These are phyloP conservation scores for Callochromis pleurospilus DNA, from an alignment of 2,113 vertebrate species.

Conservation along the genomic window DNA sequence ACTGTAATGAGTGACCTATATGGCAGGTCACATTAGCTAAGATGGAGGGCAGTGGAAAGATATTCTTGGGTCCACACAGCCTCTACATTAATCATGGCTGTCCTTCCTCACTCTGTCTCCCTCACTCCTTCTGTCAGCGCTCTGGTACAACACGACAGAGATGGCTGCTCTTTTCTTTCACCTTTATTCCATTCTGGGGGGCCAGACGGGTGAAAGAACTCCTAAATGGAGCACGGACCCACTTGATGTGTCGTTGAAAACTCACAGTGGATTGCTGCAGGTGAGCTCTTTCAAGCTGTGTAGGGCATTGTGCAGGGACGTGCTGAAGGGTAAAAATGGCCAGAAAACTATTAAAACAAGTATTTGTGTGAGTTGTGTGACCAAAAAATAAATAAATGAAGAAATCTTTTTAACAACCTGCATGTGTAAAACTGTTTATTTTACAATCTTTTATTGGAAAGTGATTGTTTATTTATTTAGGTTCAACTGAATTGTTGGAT, in stretches of 20 bases:
- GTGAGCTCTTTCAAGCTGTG: background rate
- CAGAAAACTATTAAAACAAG: background rate
- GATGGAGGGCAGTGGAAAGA: slow-evolving; percentile 59
- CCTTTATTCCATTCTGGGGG: background rate
- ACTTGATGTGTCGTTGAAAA: background rate
- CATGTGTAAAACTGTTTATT: background rate
- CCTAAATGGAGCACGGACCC: slow-evolving; percentile 7
- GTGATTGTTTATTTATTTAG: background rate
- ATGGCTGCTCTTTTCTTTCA: slow-evolving; percentile 2
- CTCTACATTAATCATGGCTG: slow-evolving; percentile 62
- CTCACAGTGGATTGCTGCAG: background rate
- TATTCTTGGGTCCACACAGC: slow-evolving; percentile 62
- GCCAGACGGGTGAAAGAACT: background rate
- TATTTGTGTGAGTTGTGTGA: background rate
- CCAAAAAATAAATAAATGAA: background rate
- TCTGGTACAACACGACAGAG: slow-evolving; percentile 30
- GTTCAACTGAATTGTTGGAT: background rate
- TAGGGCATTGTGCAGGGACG: background rate
- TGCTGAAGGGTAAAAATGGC: background rate
- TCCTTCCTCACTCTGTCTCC: slow-evolving; percentile 36
- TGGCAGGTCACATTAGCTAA: slow-evolving; percentile 68
- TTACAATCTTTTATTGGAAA: background rate
- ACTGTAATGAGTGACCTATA: slow-evolving; percentile 52
- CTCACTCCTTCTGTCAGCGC: slow-evolving; percentile 43
- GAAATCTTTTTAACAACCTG: background rate